Conservation (phyloP, 2,888 invertebrate species). For the Caenorhabditis sinica region DNA sequence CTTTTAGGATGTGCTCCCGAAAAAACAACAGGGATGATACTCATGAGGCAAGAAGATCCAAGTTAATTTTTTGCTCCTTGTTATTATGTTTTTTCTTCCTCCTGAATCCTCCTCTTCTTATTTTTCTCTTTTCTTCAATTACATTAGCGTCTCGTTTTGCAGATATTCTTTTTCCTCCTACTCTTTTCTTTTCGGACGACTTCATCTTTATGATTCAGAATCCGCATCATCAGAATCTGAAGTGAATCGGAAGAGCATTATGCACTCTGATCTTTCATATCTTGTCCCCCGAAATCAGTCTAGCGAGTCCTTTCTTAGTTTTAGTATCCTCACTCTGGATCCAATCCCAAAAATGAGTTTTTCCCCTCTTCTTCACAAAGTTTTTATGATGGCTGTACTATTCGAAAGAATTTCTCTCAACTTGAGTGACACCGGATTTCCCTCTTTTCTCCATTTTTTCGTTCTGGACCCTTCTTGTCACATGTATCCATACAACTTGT, state of each 20-base stretch:
- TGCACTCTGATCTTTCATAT: slow-evolving; percentile 40
- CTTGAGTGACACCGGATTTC: slow-evolving; percentile 53
- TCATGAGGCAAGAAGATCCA: slow-evolving; percentile 11
- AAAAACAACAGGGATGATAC: slow-evolving; percentile 23
- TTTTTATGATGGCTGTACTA: slow-evolving; percentile 50
- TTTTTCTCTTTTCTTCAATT: slow-evolving; percentile 14
- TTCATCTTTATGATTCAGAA: slow-evolving; percentile 23
- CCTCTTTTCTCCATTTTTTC: slow-evolving; percentile 20
- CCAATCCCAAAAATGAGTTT: slow-evolving; percentile 45
- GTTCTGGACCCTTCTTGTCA: slow-evolving; percentile 32
- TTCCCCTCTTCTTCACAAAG: background rate
- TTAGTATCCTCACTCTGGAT: background rate
- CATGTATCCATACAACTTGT: slow-evolving; percentile 21
- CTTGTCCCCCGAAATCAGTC: slow-evolving; percentile 25
- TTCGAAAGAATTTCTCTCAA: slow-evolving; percentile 39
- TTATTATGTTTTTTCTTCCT: background rate
- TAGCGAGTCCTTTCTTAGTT: slow-evolving; percentile 11
- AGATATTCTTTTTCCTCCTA: background rate
- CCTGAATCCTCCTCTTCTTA: background rate
- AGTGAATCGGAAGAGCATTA: slow-evolving; percentile 27
- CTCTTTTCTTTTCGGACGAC: slow-evolving; percentile 12
- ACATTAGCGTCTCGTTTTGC: slow-evolving; percentile 25
- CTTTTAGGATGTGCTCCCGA: background rate
- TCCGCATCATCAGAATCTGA: background rate
- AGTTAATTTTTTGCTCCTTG: slow-evolving; percentile 31